phyloP scores from a whole-genome alignment of 1,140 invertebrate genomes.

The Apis mellifera region Amel_HAv3.1 CM009934.2:8484001-8484500 shows the following conservation, averaged over 20 bases:
- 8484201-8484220: not conserved
- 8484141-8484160: conserved; percentile 91
- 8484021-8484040: conserved; percentile 89
- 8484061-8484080: conserved; percentile 89
- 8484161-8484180: conserved; percentile 87
- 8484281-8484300: conserved; percentile 90
- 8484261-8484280: conserved; percentile 91
- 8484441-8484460: conserved; percentile 89
- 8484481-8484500: conserved; percentile 87
- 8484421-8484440: conserved; percentile 94
- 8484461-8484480: conserved; percentile 85
- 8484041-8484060: conserved; percentile 92
- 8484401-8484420: conserved; percentile 94
- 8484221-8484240: not conserved
- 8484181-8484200: conserved; percentile 82
- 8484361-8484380: conserved; percentile 93
- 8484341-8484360: conserved; percentile 90
- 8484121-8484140: conserved; percentile 90
- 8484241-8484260: conserved; percentile 82
- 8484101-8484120: conserved; percentile 90
- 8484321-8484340: conserved; percentile 92
- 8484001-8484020: conserved; percentile 89
- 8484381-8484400: conserved; percentile 91
- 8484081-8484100: conserved; percentile 89
- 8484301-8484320: conserved; percentile 94